Evolutionary conservation across 2,113 vertebrate species (phyloP).

Genomic region (Syngnathoides biaculeatus): DNA sequence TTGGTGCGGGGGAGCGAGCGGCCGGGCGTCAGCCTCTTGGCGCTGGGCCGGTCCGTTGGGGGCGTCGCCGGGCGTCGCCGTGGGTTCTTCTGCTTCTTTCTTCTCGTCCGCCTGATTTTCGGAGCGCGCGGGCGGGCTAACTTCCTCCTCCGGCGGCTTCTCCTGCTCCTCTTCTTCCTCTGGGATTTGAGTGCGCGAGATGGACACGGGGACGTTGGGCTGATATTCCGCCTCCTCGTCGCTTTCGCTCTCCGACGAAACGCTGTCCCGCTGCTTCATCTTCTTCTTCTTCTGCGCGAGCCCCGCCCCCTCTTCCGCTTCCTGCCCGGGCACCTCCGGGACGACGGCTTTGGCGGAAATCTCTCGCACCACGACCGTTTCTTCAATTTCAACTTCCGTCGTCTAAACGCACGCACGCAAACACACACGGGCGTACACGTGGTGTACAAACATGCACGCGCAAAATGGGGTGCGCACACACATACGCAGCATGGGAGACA

Average conservation of each 20-base stretch:
- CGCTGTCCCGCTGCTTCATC: conserved; percentile 66
- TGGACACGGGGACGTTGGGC: conserved; percentile 72
- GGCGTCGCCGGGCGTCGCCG: conserved; percentile 59
- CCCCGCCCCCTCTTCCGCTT: conserved; percentile 39
- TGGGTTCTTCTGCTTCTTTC: conserved; percentile 40
- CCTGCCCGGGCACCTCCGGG: conserved; percentile 46
- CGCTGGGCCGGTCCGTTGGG: conserved; percentile 45
- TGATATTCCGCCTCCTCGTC: conserved; percentile 93
- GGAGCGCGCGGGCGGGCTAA: neutral
- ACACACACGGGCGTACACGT: conserved; percentile 40
- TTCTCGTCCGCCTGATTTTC: conserved; percentile 27
- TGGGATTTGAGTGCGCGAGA: conserved; percentile 80
- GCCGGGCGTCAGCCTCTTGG: conserved; percentile 24
- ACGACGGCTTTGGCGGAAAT: conserved; percentile 72
- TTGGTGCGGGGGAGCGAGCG: conserved; percentile 60
- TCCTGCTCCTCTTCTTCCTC: conserved; percentile 15
- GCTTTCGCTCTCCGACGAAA: conserved; percentile 88
- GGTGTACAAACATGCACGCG: neutral
- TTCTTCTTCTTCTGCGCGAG: conserved; percentile 64
- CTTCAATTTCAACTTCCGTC: conserved; percentile 90
- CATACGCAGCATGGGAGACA: conserved; percentile 67
- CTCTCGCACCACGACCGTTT: conserved; percentile 84
- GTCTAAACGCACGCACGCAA: conserved; percentile 71
- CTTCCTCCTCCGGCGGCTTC: conserved; percentile 3
- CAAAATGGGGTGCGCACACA: conserved; percentile 25